Base-by-base conservation (phyloP, 2,888 invertebrate genomes). In the Syrista parreyssii region DNA sequence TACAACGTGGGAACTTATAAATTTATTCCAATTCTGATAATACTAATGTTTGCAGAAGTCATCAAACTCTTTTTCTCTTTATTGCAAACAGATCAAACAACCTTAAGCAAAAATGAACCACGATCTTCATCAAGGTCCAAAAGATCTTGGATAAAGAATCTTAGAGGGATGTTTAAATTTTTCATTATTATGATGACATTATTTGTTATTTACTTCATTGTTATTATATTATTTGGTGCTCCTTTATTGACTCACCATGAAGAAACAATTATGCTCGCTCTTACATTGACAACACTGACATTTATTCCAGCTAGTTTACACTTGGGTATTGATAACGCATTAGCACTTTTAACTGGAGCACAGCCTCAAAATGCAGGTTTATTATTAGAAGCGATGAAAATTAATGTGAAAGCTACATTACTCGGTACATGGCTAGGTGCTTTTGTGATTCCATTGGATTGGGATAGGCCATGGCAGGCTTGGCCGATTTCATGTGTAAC, bases 391-490 rank as follows among this genome's bases (percentile, higher is more conserved):
- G 93, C 93, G 12, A 88, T 94, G 12, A 89, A 92, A 71, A 93
- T 93, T 75, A 93, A 94, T 92, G 91, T 95, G 74, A 93, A 94
- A 77, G 92, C 92, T 69, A 94, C 95, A 0, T 88, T 97, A 15
- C 90, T 96, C 55, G 97, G 97, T 4, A 94, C 96, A 9, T 98
- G 97, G 97, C 87, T 96, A 1, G 97, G 97, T 11, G 96, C 97
- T 4, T 93, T 96, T 78, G 95, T 96, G 1, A 96, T 98, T 82
- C 98, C 98, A 0, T 92, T 98, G 55, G 98, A 98, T 90, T 98
- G 98, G 98, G 96, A 97, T 90, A 93, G 95, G 74, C 96, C 96
- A 0, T 98, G 97, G 97, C 98, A 98, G 92, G 94, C 92, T 79
- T 96, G 96, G 96, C 96, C 96, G 0, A 94, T 95, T 83, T 95